Evolutionary conservation across 2,113 vertebrate genomes (phyloP), one percentile per base, ranked within the genome.

Genomic region (Gracilinanus agilis): DNA sequence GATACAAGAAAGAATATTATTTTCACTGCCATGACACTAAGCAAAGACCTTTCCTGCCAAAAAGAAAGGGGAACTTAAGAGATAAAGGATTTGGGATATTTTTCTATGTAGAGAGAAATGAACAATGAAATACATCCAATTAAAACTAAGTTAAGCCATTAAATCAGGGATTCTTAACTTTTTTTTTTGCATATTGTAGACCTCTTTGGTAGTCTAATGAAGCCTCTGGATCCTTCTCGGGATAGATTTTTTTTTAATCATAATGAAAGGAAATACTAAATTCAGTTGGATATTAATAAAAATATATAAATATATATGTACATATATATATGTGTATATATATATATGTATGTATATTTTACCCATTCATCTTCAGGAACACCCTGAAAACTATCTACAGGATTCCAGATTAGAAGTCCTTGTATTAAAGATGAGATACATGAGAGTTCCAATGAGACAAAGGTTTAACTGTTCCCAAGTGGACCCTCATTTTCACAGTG

Each of bases 21-120:
- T 95, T 95, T 95, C n/a, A 90, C 90, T 91, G 92, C 90, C 95
- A 21, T 90, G 40, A 90, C 91, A 93, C 56, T n/a, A 94, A 94
- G 55, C 53, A 89, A 90, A 94, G 88, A n/a, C 3, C 13, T 55
- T 54, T 91, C 94, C 25, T n/a, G 75, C 55, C 61, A 94, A 34
- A 90, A 95, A 91, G 90, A 93, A 55, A 61, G 27, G 89, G n/a
- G 55, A 56, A 55, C 49, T 96, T 91, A 92, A 96, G 58, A 61
- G 89, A 91, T 54, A 40, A 91, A 91, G 55, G n/a, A 95, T 56
- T 55, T 23, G 12, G 49, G 34, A 95, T 34, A 44, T 49, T 92
- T 90, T 91, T 90, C 94, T 92, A 24, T 25, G 6, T 44, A 90
- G 92, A 54, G 92, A 13, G 49, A 93, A 92, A 25, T 53, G 44